Percentiles rank a stretch among this genome's conserved stretches.
These are phyloP conservation scores for Drosophila bifasciata DNA, from an alignment of 1,140 invertebrate genomes.

Conservation along the genomic window DNA sequence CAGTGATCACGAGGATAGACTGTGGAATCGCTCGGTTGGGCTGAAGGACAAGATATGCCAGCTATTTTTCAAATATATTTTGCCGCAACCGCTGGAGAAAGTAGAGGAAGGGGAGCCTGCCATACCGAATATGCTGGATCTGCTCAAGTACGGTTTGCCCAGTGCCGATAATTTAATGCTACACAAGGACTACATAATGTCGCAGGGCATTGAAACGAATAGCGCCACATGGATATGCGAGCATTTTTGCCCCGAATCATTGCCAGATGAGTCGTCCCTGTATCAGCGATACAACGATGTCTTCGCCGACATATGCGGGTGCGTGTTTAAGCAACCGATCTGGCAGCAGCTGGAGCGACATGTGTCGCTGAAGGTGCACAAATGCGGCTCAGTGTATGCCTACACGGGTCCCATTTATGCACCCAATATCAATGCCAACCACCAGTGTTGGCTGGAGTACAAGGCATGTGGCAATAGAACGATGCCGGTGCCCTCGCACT, in stretches of 20 bases:
- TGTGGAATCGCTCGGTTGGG: slow-evolving; percentile 41
- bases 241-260: slow-evolving; percentile 44
- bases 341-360: slow-evolving; percentile 35
- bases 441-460: slow-evolving; percentile 52
- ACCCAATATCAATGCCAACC: slow-evolving; percentile 6
- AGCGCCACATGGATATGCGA: slow-evolving; percentile 63
- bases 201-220: slow-evolving; percentile 53
- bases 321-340: too few relatives aligned
- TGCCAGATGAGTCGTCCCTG: slow-evolving; percentile 1
- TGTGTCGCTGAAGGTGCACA: slow-evolving; percentile 22
- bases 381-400: slow-evolving; percentile 54
- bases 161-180: slow-evolving; percentile 54
- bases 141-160: slow-evolving; percentile 63
- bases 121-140: slow-evolving; percentile 42
- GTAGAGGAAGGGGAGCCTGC: neutral
- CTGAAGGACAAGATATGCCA: slow-evolving; percentile 46
- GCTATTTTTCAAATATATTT: slow-evolving; percentile 39
- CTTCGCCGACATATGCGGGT: neutral
- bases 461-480: slow-evolving; percentile 44
- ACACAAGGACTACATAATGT: slow-evolving; percentile 67
- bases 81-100: slow-evolving; percentile 14
- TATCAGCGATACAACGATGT: slow-evolving; percentile 63
- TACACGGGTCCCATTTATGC: slow-evolving; percentile 64
- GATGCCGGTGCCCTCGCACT: slow-evolving; percentile 54
- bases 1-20: slow-evolving; percentile 55